Base-by-base conservation (phyloP, 2,797 vertebrate species). In the Phoebastria nigripes region DNA sequence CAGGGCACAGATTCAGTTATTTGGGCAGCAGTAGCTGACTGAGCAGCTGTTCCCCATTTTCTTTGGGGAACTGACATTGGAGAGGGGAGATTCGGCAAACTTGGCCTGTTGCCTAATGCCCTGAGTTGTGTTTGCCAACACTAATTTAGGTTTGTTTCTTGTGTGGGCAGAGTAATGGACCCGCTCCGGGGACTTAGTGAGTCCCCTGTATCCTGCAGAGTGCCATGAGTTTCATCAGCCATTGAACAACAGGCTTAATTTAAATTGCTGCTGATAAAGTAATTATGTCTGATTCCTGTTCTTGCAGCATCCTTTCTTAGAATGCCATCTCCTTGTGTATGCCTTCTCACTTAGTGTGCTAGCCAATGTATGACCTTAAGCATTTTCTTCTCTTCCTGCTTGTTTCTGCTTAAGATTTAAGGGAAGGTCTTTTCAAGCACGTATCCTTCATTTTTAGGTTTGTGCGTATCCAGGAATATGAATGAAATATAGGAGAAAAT, bases 61-160 rank as follows among this genome's bases (percentile, higher is more conserved):
- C 41, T 82, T 10, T 11, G 51, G 51, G 4, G 8, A 49, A 37
- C 42, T 22, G 47, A 22, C 26, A 19, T 8, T 33, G 70, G 3
- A 0, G 20, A 33, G 14, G 4, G 8, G 11, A 44, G 4, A 9
- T 63, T 33, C 0, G 0, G 42, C 62, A 83, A 41, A 61, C n/a
- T 41, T 41, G 46, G 16, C 37, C 22, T 15, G 12, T 41, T 93
- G 65, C 41, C 17, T 62, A 8, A 9, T 54, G n/a, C 24, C 21
- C 20, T 21, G 35, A 65, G 62, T 16, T 19, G 44, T 44, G 44
- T 44, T 44, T 44, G 9, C 44, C 44, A 44, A 44, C 41, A 51
- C 37, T 11, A 13, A 3, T n/a, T 83, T 7, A 55, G n/a, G 28
- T 54, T 55, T 56, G 39, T 44, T 89, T 59, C 54, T 52, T 52